Conservation (phyloP, 2,113 vertebrate species). For the Dissostichus mawsoni region DNA sequence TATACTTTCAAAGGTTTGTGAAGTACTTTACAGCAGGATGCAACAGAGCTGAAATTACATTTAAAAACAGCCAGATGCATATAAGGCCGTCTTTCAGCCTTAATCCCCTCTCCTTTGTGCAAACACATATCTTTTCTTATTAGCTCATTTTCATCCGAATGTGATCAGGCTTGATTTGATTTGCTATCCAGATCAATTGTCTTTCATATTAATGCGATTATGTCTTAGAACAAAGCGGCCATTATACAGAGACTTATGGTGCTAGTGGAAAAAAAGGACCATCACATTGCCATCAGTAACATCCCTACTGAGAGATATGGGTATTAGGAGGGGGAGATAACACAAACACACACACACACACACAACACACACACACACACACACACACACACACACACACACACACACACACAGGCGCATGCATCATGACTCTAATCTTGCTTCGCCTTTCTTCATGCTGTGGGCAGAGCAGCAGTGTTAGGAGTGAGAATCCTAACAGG, state of each 20-base stretch:
- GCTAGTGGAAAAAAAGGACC: slow-evolving; percentile 59
- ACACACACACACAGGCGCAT: slow-evolving; percentile 23
- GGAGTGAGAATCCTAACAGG: slow-evolving; percentile 47
- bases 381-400: slow-evolving; percentile 13
- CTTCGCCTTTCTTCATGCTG: slow-evolving; percentile 29
- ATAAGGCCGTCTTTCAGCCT: slow-evolving; percentile 58
- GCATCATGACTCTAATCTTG: slow-evolving; percentile 47
- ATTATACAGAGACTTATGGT: slow-evolving; percentile 79
- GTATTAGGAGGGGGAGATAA: slow-evolving; percentile 75
- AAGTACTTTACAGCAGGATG: slow-evolving; percentile 45
- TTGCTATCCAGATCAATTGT: slow-evolving; percentile 78
- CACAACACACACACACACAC: slow-evolving; percentile 19
- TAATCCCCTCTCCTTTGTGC: slow-evolving; percentile 66
- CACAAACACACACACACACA: slow-evolving; percentile 19
- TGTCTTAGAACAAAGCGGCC: slow-evolving; percentile 74
- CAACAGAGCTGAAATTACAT: slow-evolving; percentile 36
- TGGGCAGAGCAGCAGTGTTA: slow-evolving; percentile 9
- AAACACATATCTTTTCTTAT: slow-evolving; percentile 77
- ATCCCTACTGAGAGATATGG: slow-evolving; percentile 70
- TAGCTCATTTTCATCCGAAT: slow-evolving; percentile 79
- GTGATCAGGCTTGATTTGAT: slow-evolving; percentile 81
- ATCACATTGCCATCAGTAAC: slow-evolving; percentile 73
- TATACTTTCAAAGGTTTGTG: slow-evolving; percentile 35
- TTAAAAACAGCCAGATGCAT: slow-evolving; percentile 48
- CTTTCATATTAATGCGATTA: slow-evolving; percentile 83